Conservation (phyloP, 2,888 invertebrate species). For the Sphinx pinastri region DNA sequence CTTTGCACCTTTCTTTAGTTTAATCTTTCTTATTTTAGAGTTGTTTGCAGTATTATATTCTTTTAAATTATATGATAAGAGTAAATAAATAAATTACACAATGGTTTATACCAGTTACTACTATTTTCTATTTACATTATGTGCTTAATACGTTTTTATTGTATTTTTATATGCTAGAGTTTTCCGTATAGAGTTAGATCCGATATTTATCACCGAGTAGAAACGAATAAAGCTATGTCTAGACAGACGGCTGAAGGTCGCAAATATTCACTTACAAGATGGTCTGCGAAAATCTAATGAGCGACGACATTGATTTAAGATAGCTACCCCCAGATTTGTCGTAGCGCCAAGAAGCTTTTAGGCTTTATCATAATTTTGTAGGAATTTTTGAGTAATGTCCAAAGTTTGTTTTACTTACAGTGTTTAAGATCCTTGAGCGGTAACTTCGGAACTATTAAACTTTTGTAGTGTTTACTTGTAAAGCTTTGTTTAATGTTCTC, state of each 20-base stretch:
- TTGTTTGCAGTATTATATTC: too few relatives aligned
- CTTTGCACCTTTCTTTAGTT: too few relatives aligned
- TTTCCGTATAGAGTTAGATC: background rate
- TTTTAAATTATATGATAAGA: too few relatives aligned
- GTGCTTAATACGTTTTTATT: background rate
- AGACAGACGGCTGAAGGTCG: slow-evolving; percentile 59
- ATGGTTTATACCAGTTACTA: too few relatives aligned
- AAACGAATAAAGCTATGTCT: slow-evolving; percentile 52
- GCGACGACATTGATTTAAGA: slow-evolving; percentile 60
- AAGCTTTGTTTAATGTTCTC: background rate
- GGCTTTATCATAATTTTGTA: slow-evolving; percentile 58
- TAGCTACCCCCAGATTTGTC: slow-evolving; percentile 39
- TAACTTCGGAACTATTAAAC: background rate
- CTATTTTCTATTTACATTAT: background rate
- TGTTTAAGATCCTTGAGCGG: background rate
- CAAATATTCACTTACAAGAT: slow-evolving; percentile 52
- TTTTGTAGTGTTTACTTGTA: background rate
- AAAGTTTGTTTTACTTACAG: slow-evolving; percentile 38
- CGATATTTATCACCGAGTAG: background rate
- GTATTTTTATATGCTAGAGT: background rate
- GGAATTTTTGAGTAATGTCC: slow-evolving; percentile 41
- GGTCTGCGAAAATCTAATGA: slow-evolving; percentile 54
- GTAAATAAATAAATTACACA: too few relatives aligned
- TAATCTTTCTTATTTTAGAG: too few relatives aligned
- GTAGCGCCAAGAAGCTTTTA: slow-evolving; percentile 54